A percentile compares a stretch with the other conserved stretches of the same genome.
These are phyloP conservation scores for Erpobdella octoculata DNA, from an alignment of 2,888 invertebrate species.

Conservation along the genomic window DNA sequence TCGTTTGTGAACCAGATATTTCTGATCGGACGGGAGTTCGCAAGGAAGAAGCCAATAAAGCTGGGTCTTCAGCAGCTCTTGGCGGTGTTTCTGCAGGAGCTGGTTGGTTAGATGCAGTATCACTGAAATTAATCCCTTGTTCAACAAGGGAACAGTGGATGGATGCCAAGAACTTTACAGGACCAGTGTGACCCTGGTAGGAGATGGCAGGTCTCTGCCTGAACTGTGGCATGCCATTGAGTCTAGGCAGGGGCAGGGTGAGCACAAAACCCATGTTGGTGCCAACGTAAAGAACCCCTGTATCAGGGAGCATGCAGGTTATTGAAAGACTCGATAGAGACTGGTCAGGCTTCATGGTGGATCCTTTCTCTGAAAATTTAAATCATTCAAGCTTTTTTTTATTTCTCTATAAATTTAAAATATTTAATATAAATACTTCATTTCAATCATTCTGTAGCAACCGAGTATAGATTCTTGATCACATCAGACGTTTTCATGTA, in stretches of 20 bases:
- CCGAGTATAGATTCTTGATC: no score
- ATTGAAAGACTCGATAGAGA: conserved; percentile 32
- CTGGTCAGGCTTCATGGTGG: not conserved
- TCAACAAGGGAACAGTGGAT: conserved; percentile 40
- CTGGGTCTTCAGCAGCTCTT: not conserved
- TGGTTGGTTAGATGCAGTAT: conserved; percentile 6
- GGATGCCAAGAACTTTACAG: conserved; percentile 78
- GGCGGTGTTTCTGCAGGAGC: not conserved
- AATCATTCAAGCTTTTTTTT: not conserved
- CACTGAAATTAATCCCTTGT: no score
- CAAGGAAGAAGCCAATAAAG: not conserved
- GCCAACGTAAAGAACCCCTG: conserved; percentile 87
- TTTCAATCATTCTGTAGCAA: no score
- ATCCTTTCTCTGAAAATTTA: not conserved
- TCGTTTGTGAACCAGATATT: no score
- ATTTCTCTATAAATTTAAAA: not conserved
- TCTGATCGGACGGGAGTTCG: no score
- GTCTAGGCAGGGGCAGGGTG: conserved; percentile 60
- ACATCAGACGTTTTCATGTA: no score
- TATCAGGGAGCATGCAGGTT: conserved; percentile 64
- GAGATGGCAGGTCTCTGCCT: conserved; percentile 84
- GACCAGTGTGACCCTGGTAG: conserved; percentile 83
- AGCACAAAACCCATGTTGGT: conserved; percentile 56
- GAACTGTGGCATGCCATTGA: conserved; percentile 64
- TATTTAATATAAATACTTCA: no score